Percentiles rank a stretch among this genome's conserved stretches.
These are phyloP conservation scores for Microcebus lehilahytsara DNA, from an alignment of 2,113 vertebrate genomes.

Conservation along the genomic window DNA sequence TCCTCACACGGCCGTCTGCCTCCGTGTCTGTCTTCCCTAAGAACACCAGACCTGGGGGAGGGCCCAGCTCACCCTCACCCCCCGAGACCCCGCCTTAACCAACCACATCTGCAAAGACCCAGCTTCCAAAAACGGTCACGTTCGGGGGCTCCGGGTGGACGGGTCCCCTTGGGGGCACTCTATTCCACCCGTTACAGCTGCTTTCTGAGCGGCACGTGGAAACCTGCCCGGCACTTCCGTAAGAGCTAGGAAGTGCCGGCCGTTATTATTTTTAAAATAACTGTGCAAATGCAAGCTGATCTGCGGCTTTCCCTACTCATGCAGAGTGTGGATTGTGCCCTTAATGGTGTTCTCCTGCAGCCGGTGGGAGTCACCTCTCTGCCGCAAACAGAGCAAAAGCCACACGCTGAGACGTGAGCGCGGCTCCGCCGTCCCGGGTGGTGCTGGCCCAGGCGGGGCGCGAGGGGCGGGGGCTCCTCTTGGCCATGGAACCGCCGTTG, in stretches of 20 bases:
- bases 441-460: rapidly evolving
- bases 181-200: rapidly evolving
- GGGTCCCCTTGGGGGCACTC: rapidly evolving
- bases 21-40: rapidly evolving
- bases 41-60: rapidly evolving
- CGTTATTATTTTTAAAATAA: background rate
- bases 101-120: too few relatives aligned
- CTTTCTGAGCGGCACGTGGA: background rate
- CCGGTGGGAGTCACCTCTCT: rapidly evolving
- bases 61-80: too few relatives aligned
- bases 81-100: too few relatives aligned
- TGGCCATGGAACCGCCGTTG: background rate
- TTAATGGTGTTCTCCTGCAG: rapidly evolving
- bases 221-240: background rate
- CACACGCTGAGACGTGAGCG: rapidly evolving
- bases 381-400: background rate
- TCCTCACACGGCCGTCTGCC: background rate
- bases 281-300: background rate
- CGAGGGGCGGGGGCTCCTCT: too few relatives aligned
- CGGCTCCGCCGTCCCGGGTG: rapidly evolving
- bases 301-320: background rate
- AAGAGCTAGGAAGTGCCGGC: too few relatives aligned
- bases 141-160: background rate
- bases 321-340: background rate
- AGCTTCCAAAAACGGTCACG: background rate